Evolutionary conservation across 2,888 invertebrate species (phyloP).

Genomic region (Acronicta leporina): DNA sequence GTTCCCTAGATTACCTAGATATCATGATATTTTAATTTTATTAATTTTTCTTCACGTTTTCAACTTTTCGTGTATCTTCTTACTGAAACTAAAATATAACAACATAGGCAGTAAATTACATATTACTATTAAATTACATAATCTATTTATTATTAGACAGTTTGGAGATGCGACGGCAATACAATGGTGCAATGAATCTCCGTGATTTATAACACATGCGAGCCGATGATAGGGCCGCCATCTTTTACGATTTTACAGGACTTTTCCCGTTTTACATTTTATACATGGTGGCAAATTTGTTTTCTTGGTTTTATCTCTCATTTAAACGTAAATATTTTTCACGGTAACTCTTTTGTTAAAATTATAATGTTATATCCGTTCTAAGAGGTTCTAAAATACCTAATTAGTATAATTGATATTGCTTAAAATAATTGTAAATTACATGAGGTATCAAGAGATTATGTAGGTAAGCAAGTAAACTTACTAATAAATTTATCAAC

Average conservation of each 20-base stretch:
- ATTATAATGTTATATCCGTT: too few species aligned
- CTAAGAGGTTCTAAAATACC: too few species aligned
- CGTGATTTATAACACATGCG: constrained; percentile 62
- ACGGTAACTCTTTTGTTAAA: too few species aligned
- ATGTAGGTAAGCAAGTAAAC: too few species aligned
- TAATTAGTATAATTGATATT: too few species aligned
- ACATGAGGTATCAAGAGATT: too few species aligned
- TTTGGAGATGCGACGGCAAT: constrained; percentile 58
- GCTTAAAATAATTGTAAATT: too few species aligned
- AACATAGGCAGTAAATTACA: constrained; percentile 55
- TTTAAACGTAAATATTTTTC: too few species aligned
- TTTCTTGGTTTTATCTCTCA: too few species aligned
- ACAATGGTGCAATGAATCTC: constrained; percentile 73
- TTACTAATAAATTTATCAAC: constrained; percentile 18
- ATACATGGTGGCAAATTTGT: neutral
- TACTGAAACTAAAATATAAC: constrained; percentile 47
- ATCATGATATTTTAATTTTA: too few species aligned
- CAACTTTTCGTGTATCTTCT: neutral
- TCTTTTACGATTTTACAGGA: constrained; percentile 26
- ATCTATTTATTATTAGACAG: constrained; percentile 67
- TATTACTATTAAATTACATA: constrained; percentile 66
- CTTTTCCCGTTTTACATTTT: constrained; percentile 3
- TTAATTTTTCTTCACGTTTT: neutral
- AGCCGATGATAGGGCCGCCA: constrained; percentile 47
- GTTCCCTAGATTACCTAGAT: too few species aligned